A percentile compares a stretch with the other conserved stretches of the same genome.
phyloP scores from a whole-genome alignment of 1,140 invertebrate species.

The Gonatopus flavifemur region DNA sequence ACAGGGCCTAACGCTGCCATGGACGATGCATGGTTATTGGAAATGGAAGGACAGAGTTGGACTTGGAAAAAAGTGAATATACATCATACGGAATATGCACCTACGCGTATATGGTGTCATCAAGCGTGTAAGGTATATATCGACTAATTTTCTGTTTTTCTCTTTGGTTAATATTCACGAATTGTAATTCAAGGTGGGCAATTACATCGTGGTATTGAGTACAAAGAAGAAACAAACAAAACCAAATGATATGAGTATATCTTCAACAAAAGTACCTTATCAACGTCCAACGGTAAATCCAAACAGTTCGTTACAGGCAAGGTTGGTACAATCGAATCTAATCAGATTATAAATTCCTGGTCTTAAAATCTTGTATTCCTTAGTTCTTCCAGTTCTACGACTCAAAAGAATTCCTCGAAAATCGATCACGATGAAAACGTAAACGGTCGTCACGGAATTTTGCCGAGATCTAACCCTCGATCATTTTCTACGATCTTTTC shows the following conservation, averaged over 20 bases:
- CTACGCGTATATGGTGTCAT: conserved; percentile 89
- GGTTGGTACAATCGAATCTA: conserved; percentile 17
- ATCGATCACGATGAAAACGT: conserved; percentile 72
- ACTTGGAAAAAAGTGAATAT: conserved; percentile 80
- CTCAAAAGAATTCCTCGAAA: conserved; percentile 32
- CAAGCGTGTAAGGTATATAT: conserved; percentile 79
- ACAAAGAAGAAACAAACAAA: conserved; percentile 43
- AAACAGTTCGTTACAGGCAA: conserved; percentile 34
- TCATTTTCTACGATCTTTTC: too few relatives aligned
- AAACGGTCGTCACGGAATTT: conserved; percentile 68
- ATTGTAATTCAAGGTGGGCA: conserved; percentile 55
- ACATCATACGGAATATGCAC: conserved; percentile 73
- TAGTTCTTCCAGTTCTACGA: too few relatives aligned
- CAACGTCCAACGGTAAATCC: conserved; percentile 31
- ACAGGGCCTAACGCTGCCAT: conserved; percentile 71
- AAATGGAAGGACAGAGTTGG: conserved; percentile 66
- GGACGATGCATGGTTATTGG: conserved; percentile 72
- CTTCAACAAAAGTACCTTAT: conserved; percentile 36
- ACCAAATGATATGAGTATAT: conserved; percentile 48
- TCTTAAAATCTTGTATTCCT: too few relatives aligned
- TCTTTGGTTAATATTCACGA: too few relatives aligned
- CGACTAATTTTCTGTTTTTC: too few relatives aligned
- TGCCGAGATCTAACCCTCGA: conserved; percentile 53
- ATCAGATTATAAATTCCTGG: too few relatives aligned
- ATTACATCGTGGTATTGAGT: conserved; percentile 55